A percentile compares a stretch with the other conserved stretches of the same genome.
Evolutionary conservation across 1,140 invertebrate species (phyloP).

Genomic region (Drosophila arizonae): DNA sequence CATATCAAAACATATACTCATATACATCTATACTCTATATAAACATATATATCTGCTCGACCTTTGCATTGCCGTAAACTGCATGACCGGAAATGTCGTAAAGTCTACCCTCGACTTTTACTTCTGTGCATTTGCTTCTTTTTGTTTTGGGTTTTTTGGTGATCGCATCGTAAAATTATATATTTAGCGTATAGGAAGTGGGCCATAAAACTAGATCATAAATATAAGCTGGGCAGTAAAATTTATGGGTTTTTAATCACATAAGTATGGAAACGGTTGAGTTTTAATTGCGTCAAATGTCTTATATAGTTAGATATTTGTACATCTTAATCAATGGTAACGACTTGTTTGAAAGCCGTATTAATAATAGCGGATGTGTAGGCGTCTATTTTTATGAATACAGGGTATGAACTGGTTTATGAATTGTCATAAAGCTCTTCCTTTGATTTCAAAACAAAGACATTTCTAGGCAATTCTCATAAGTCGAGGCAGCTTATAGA

Average conservation of each 20-base stretch:
- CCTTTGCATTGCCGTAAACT: background rate
- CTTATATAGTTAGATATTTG: background rate
- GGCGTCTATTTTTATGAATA: too few relatives aligned
- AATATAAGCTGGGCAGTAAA: slow-evolving; percentile 24
- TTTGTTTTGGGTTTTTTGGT: background rate
- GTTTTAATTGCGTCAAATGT: slow-evolving; percentile 15
- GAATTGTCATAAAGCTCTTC: too few relatives aligned
- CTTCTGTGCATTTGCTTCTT: background rate
- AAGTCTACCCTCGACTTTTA: slow-evolving; percentile 12
- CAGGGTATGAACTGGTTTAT: too few relatives aligned
- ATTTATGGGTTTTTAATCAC: slow-evolving; percentile 45
- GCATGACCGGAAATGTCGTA: slow-evolving; percentile 26
- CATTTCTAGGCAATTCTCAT: too few relatives aligned
- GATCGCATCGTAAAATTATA: slow-evolving; percentile 33
- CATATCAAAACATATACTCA: too few relatives aligned
- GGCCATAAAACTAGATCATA: slow-evolving; percentile 19
- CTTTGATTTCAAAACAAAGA: too few relatives aligned
- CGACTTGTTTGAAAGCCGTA: too few relatives aligned
- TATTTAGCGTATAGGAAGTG: slow-evolving; percentile 8
- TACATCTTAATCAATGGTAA: too few relatives aligned
- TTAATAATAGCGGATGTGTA: too few relatives aligned
- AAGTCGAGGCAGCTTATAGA: too few relatives aligned
- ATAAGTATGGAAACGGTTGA: slow-evolving; percentile 12
- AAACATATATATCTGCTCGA: background rate
- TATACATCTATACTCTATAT: background rate